Conservation (phyloP, 2,113 vertebrate genomes). For the Lampris incognitus region DNA sequence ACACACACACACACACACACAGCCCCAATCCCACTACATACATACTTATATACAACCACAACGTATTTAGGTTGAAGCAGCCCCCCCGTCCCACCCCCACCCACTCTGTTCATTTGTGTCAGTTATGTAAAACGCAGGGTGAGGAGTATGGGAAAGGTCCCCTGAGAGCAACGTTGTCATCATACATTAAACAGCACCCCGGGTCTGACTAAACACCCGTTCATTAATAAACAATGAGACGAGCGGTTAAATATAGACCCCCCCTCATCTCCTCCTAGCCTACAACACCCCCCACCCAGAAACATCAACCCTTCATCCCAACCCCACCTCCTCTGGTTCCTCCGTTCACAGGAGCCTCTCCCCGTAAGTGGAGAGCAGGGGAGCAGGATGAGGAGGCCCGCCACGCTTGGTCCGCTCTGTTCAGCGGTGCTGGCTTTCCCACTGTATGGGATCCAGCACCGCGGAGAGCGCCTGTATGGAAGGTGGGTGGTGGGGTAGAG, state of each 20-base stretch:
- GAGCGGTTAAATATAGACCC: conserved; percentile 77
- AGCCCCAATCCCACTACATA: background rate
- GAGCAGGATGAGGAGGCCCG: conserved; percentile 54
- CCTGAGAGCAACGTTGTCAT: conserved; percentile 76
- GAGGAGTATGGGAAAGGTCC: conserved; percentile 71
- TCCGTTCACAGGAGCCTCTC: conserved; percentile 52
- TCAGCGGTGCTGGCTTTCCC: background rate
- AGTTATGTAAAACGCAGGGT: conserved; percentile 75
- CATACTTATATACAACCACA: conserved; percentile 3
- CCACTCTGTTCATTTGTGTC: conserved; percentile 57
- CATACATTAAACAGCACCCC: conserved; percentile 82
- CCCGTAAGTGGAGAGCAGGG: conserved; percentile 44
- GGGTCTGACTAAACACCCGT: conserved; percentile 81
- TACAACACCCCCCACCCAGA: conserved; percentile 2
- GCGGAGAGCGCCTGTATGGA: conserved; percentile 65
- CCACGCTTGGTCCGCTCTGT: conserved; percentile 15
- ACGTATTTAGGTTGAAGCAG: conserved; percentile 15
- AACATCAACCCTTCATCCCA: too few species aligned
- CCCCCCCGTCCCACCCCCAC: background rate
- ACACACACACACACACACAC: background rate
- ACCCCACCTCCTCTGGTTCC: conserved; percentile 21
- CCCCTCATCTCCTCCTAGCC: conserved; percentile 13
- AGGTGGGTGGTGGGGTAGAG: conserved; percentile 5
- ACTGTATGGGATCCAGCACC: conserved; percentile 75
- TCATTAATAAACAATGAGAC: conserved; percentile 81